Evolutionary conservation across 2,888 invertebrate species (phyloP), one percentile per base, ranked within the genome.

Genomic region (Phyllotreta striolata): DNA sequence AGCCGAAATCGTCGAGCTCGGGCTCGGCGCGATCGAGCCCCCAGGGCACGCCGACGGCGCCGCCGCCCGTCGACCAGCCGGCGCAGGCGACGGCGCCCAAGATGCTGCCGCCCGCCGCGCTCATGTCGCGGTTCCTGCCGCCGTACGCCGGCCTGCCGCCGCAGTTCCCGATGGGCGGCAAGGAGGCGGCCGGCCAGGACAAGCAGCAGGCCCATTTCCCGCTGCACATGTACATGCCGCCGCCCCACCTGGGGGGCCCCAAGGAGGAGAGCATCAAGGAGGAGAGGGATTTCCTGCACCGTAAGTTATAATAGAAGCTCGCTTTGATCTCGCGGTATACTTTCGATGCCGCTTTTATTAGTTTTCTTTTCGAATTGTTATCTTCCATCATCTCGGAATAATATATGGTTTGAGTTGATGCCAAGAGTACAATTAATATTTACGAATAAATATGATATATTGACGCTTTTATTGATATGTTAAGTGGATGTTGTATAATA

Each of bases 1-100:
- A 95, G 82, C 95, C 95, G 62, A 91, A 94, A 74, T 80, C 84
- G 71, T 70, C 81, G 72, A 81, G 82, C 65, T 81, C 82, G 58
- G 84, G 85, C 9, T 88, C 88, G 3, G 80, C 87, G 6, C 83
- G 84, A 6, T 84, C 84, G 47, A 84, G 84, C 73, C 85, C 84
- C 24, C 84, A 83, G 67, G 81, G 75, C 68, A 77, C 77, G 12
- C 78, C 80, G 2, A 68, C 68, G 0, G 71, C 75, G 72, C 73
- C 81, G 73, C 70, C 81, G 73, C 70, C 80, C 73, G 75, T 81
- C 63, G 85, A 85, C 69, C 85, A 85, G 71, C 84, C 85, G 43
- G 81, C 85, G 66, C 84, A 85, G 44, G 84, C 86, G 56, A 84
- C 86, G 13, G 84, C 85, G 55, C 85, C 86, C 9, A 85, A 87